Conservation (phyloP, 1,140 invertebrate genomes). For the Andrena cerasifolii region DNA sequence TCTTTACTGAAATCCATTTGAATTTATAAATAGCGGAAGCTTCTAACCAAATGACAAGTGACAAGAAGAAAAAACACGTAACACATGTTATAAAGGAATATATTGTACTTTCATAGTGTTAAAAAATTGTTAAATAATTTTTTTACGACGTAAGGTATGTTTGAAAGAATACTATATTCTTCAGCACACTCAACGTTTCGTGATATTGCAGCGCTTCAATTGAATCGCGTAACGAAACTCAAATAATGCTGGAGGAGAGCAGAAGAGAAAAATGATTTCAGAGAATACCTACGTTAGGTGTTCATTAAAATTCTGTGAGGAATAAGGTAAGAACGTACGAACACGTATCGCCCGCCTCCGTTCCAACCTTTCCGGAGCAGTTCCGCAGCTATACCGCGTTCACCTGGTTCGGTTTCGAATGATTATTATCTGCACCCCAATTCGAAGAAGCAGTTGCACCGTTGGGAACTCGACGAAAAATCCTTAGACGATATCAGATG, state of each 20-base stretch:
- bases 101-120: no score
- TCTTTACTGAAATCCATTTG: no score
- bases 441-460: not conserved
- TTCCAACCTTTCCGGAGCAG: not conserved
- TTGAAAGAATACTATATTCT: no score
- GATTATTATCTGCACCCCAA: constrained; percentile 19
- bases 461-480: not conserved
- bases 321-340: not conserved
- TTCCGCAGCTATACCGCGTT: not conserved
- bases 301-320: not conserved
- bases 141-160: no score
- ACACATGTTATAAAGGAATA: no score
- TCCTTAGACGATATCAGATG: constrained; percentile 11
- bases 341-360: not conserved
- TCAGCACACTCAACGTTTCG: no score
- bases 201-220: not conserved
- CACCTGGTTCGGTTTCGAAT: not conserved
- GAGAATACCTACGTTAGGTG: not conserved
- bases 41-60: no score
- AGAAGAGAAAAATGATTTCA: not conserved
- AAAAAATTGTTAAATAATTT: no score
- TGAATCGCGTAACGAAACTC: not conserved
- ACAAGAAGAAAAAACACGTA: no score
- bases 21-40: no score
- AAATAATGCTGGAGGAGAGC: not conserved